These are phyloP conservation scores for Cydia fagiglandana DNA, from an alignment of 1,140 invertebrate genomes.

Conservation along the genomic window DNA sequence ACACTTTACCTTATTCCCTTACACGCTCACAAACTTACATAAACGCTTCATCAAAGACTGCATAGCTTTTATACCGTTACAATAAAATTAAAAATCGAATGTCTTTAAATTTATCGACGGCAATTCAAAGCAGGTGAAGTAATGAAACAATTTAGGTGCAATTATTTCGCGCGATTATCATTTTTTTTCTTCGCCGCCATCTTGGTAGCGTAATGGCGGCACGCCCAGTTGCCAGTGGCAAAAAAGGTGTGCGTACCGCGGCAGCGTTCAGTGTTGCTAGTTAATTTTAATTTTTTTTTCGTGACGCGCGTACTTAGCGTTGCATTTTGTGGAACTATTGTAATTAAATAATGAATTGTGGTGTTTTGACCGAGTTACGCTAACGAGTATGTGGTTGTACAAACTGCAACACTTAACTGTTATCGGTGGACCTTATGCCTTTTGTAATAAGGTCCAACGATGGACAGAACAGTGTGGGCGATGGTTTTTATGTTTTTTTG, in stretches of 20 bases:
- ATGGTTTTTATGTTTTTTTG: constrained; percentile 11
- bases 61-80: not conserved
- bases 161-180: constrained; percentile 53
- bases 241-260: constrained; percentile 36
- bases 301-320: constrained; percentile 19
- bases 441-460: too few relatives aligned
- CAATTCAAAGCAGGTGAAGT: constrained; percentile 44
- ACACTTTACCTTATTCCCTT: constrained; percentile 37
- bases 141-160: constrained; percentile 57
- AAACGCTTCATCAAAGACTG: not conserved
- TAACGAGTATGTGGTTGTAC: constrained; percentile 15
- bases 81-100: constrained; percentile 15
- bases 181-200: constrained; percentile 53
- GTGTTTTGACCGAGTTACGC: constrained; percentile 8
- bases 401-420: too few relatives aligned
- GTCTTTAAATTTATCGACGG: constrained; percentile 15
- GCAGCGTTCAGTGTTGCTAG: constrained; percentile 29
- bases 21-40: constrained; percentile 18
- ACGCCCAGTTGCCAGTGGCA: constrained; percentile 46
- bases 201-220: constrained; percentile 48
- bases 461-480: too few relatives aligned
- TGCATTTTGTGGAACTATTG: constrained; percentile 15
- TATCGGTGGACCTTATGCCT: too few relatives aligned
- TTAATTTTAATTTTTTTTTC: constrained; percentile 1
- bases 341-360: constrained; percentile 29